phyloP scores from a whole-genome alignment of 2,797 vertebrate genomes.

The Pelobates cultripes region DNA sequence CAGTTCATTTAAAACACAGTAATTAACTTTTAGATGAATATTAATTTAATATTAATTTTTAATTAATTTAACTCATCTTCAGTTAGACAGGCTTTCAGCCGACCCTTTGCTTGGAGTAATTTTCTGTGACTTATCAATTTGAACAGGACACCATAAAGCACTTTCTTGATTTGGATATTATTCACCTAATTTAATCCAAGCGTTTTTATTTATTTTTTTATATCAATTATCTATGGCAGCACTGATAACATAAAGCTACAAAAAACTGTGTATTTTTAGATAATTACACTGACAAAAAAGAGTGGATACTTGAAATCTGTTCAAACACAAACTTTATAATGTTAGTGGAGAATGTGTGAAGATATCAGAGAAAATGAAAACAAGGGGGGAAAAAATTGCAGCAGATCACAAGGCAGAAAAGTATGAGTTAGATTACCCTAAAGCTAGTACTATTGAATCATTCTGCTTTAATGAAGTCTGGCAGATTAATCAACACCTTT shows the following conservation, averaged over 20 bases:
- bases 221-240: background rate
- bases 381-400: conserved; percentile 8
- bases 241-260: background rate
- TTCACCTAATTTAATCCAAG: conserved; percentile 17
- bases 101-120: conserved; percentile 3
- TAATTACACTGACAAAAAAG: conserved; percentile 15
- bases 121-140: conserved; percentile 29
- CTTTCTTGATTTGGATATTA: conserved; percentile 17
- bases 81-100: background rate
- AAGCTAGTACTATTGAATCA: conserved; percentile 23
- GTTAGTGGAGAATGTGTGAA: conserved; percentile 12
- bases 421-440: conserved; percentile 16
- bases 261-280: conserved; percentile 23
- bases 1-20: background rate
- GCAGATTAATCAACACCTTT: conserved; percentile 56
- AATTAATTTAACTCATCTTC: conserved; percentile 20
- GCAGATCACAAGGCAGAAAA: conserved; percentile 5
- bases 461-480: conserved; percentile 40
- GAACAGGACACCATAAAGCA: background rate
- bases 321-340: background rate
- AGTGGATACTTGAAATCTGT: conserved; percentile 3
- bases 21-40: conserved; percentile 10
- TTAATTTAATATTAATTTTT: conserved; percentile 7
- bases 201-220: background rate
- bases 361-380: conserved; percentile 4